A percentile compares a stretch with the other conserved stretches of the same genome.
Conservation (phyloP, 2,888 invertebrate species). For the Clusia tigrina region DNA sequence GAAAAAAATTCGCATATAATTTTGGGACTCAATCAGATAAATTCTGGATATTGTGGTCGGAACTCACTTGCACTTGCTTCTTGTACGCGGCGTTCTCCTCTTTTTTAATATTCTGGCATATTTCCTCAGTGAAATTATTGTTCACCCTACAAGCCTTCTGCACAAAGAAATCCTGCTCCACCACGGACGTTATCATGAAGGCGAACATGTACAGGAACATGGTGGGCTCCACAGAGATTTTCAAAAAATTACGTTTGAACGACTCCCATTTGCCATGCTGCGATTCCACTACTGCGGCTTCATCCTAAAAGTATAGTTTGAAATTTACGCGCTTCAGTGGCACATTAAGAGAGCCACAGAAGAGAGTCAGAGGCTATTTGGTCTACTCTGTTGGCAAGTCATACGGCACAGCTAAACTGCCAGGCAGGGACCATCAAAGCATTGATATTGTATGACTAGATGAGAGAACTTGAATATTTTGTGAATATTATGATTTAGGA, state of each 20-base stretch:
- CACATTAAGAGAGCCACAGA: too few species aligned
- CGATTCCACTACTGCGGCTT: neutral
- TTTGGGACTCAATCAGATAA: neutral
- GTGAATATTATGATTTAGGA: too few species aligned
- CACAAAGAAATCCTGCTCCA: conserved; percentile 81
- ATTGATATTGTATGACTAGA: too few species aligned
- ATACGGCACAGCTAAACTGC: too few species aligned
- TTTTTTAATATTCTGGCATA: conserved; percentile 72
- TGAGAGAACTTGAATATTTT: too few species aligned
- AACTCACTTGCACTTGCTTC: conserved; percentile 73
- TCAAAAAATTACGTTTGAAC: conserved; percentile 23
- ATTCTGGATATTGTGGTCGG: too few species aligned
- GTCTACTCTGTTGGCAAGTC: too few species aligned
- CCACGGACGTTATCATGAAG: conserved; percentile 80
- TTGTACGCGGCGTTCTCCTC: conserved; percentile 68
- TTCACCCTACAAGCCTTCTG: conserved; percentile 80
- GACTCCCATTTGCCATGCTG: conserved; percentile 23
- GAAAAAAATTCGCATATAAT: neutral
- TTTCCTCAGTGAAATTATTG: conserved; percentile 72
- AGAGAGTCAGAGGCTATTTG: too few species aligned
- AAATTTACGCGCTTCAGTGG: too few species aligned
- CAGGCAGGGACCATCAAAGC: too few species aligned
- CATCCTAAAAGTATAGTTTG: conserved; percentile 45
- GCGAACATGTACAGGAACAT: conserved; percentile 91
- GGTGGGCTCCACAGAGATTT: conserved; percentile 82